Conservation (phyloP, 2,888 invertebrate genomes). For the Ceramica pisi region DNA sequence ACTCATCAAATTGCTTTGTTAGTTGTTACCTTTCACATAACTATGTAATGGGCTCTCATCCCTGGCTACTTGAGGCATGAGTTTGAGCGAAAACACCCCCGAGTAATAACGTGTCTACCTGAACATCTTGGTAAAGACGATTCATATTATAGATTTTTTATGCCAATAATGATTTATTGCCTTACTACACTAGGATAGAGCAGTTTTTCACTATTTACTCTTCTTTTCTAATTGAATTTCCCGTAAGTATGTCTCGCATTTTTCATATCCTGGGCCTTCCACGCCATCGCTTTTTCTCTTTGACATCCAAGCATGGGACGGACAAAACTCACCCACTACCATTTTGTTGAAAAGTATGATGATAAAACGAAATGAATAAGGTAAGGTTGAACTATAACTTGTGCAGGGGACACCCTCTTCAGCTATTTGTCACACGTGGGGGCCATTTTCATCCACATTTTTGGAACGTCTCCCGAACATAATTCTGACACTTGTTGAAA, state of each 20-base stretch:
- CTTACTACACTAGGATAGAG: neutral
- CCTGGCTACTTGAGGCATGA: slow-evolving; percentile 19
- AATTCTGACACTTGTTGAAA: slow-evolving; percentile 78
- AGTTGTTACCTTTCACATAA: slow-evolving; percentile 16
- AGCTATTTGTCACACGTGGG: slow-evolving; percentile 61
- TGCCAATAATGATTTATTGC: neutral
- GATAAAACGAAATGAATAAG: slow-evolving; percentile 28
- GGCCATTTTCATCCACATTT: slow-evolving; percentile 61
- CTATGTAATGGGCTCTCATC: slow-evolving; percentile 26
- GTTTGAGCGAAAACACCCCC: slow-evolving; percentile 21
- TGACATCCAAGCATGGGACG: neutral
- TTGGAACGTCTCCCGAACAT: slow-evolving; percentile 65
- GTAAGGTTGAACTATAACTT: slow-evolving; percentile 35
- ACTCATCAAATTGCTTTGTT: slow-evolving; percentile 21
- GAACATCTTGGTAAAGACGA: slow-evolving; percentile 2
- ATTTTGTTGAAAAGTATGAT: slow-evolving; percentile 3
- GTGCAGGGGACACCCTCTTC: slow-evolving; percentile 34
- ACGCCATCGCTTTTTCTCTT: neutral
- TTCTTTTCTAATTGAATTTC: neutral
- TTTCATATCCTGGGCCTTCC: neutral
- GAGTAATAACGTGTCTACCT: slow-evolving; percentile 11
- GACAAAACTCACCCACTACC: neutral
- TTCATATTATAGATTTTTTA: neutral
- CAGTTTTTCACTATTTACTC: neutral
- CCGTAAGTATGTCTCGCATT: neutral